phyloP scores from a whole-genome alignment of 92 coral and sea anemone genomes.

The Parazoanthus darwini region DNA sequence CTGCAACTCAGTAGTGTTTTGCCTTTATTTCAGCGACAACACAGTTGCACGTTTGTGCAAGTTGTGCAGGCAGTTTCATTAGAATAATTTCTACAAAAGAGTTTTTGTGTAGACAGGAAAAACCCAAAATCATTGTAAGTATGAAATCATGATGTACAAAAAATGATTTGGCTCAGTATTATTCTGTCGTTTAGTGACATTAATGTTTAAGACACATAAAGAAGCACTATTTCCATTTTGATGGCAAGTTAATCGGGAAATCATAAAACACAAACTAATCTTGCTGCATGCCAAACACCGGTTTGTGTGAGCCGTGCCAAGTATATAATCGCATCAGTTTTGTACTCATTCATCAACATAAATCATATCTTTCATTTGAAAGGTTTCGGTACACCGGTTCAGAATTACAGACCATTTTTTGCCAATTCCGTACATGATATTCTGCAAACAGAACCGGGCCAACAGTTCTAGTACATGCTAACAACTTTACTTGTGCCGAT shows the following conservation, averaged over 20 bases:
- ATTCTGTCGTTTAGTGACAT: not conserved
- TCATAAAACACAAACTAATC: not conserved
- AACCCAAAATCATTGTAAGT: no score
- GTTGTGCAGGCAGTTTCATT: no score
- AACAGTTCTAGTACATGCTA: no score
- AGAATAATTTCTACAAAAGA: not conserved
- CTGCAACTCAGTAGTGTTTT: not conserved
- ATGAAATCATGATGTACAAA: no score
- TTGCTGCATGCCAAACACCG: not conserved
- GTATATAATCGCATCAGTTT: not conserved
- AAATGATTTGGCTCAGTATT: no score
- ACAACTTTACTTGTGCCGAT: no score
- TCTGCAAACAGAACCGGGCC: no score
- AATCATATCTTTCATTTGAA: not conserved
- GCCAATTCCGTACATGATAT: no score
- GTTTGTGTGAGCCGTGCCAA: not conserved
- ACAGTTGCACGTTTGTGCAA: no score
- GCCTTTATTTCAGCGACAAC: no score
- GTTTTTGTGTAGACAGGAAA: not conserved
- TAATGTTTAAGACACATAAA: not conserved
- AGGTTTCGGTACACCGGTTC: not conserved
- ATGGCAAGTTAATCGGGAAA: not conserved
- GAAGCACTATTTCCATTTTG: not conserved
- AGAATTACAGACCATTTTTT: not conserved
- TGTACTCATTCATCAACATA: not conserved